Conservation (phyloP, 2,888 invertebrate genomes). For the Petrolisthes cinctipes region DNA sequence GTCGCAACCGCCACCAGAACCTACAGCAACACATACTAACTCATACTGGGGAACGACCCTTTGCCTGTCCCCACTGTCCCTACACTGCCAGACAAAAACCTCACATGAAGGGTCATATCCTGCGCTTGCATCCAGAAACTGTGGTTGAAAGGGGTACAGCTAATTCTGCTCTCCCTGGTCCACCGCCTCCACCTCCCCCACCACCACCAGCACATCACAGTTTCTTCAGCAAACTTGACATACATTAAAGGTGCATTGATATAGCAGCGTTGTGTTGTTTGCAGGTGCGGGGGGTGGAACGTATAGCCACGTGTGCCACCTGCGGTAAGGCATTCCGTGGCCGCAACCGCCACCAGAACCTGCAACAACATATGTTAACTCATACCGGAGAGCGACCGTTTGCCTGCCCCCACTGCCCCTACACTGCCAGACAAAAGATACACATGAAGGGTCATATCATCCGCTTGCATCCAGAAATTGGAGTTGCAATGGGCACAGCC, state of each 20-base stretch:
- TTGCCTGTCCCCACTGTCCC: constrained; percentile 56
- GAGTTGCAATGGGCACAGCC: background rate
- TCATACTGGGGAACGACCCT: constrained; percentile 59
- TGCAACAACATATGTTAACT: constrained; percentile 59
- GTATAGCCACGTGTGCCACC: constrained; percentile 47
- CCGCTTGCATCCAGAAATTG: constrained; percentile 51
- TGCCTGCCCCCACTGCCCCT: constrained; percentile 57
- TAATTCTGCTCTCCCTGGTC: background rate
- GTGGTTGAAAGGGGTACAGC: background rate
- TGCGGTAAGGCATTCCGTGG: constrained; percentile 58
- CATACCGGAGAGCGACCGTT: constrained; percentile 60
- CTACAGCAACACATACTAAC: constrained; percentile 60
- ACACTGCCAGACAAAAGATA: constrained; percentile 59
- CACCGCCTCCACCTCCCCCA: background rate
- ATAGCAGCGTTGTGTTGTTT: constrained; percentile 50
- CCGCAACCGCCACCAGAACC: constrained; percentile 61
- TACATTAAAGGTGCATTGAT: constrained; percentile 17
- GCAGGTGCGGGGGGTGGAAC: constrained; percentile 54
- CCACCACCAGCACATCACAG: too few species aligned
- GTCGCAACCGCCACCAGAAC: constrained; percentile 62
- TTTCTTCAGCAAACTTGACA: too few species aligned
- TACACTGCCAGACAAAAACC: constrained; percentile 61
- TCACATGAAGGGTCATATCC: constrained; percentile 60
- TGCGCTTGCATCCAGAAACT: constrained; percentile 54
- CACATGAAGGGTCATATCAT: constrained; percentile 61